Evolutionary conservation across 2,113 vertebrate genomes (phyloP), one percentile per base, ranked within the genome.

Genomic region (Perca flavescens): DNA sequence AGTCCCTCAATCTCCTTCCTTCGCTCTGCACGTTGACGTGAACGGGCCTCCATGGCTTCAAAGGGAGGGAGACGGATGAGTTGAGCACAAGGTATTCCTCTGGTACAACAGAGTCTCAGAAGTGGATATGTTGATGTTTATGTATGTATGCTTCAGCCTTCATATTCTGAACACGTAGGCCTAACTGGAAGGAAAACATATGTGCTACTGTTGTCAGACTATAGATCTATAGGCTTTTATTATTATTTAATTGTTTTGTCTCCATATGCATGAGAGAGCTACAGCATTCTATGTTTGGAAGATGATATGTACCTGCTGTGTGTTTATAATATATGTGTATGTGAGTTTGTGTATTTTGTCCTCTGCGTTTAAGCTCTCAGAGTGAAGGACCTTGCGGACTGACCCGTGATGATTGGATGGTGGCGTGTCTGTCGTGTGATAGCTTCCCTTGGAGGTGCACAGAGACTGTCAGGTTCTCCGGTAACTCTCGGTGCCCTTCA

Each of bases 41-140:
- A 97, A 76, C 97, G 96, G 84, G 95, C 95, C 91, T 98, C 97
- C 97, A 99, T 99, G 54, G 97, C 98, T 99, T 90, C 47, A 72
- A n/a, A 84, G 60, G 77, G 49, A 79, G 1, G 12, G 57, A 79
- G 65, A 69, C 19, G 14, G 25, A 5, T 36, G 15, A 79, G 70
- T 2, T 52, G 52, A 53, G 28, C 2, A 49, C 5, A 68, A 50
- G 2, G 9, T 40, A 49, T 72, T 73, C 50, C 28, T 60, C 34
- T 77, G 11, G 28, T 14, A 73, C 25, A n/a, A 25, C 6, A 19
- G 53, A 31, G n/a, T 72, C 53, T 62, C 43, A 56, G 52, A 46
- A 21, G 25, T 54, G 50, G 6, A 56, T 1, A 74, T 81, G 36
- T 70, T 34, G 15, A 63, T 75, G 61, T 71, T 65, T 70, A 21